Percentiles rank a stretch among this genome's conserved stretches.
Evolutionary conservation across 2,113 vertebrate species (phyloP).

Genomic region (Anseranas semipalmata): DNA sequence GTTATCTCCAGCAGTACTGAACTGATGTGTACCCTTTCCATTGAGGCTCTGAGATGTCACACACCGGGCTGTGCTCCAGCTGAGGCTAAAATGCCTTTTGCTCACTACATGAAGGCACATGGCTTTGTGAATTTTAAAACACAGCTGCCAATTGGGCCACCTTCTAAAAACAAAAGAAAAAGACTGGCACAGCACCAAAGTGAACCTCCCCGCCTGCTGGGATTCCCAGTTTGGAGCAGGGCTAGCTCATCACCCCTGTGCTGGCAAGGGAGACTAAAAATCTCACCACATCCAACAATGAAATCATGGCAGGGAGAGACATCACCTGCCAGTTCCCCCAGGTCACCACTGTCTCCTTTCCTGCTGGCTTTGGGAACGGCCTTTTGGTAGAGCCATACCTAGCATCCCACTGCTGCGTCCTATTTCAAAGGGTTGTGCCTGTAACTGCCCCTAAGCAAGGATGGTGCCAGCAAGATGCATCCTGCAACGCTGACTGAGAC

Average conservation of each 20-base stretch:
- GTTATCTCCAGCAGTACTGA: neutral
- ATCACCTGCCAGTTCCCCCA: neutral
- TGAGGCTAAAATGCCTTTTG: neutral
- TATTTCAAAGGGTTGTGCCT: accelerated
- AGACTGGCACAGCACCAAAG: neutral
- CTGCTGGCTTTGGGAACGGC: neutral
- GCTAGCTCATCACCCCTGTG: neutral
- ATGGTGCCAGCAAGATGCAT: neutral
- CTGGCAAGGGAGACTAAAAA: neutral
- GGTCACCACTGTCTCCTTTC: neutral
- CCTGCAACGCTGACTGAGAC: neutral
- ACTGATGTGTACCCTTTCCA: neutral
- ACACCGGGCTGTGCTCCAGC: neutral
- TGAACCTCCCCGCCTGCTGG: neutral
- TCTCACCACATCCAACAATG: neutral
- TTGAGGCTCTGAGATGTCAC: neutral
- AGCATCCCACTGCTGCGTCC: neutral
- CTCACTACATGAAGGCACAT: neutral
- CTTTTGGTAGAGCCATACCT: neutral
- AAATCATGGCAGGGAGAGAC: neutral
- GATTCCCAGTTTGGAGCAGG: neutral
- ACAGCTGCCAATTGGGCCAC: neutral
- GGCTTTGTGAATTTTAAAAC: neutral
- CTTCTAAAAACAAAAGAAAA: neutral
- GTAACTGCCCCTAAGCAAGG: neutral